phyloP scores from a whole-genome alignment of 2,797 vertebrate species.

The Myripristis murdjan region DNA sequence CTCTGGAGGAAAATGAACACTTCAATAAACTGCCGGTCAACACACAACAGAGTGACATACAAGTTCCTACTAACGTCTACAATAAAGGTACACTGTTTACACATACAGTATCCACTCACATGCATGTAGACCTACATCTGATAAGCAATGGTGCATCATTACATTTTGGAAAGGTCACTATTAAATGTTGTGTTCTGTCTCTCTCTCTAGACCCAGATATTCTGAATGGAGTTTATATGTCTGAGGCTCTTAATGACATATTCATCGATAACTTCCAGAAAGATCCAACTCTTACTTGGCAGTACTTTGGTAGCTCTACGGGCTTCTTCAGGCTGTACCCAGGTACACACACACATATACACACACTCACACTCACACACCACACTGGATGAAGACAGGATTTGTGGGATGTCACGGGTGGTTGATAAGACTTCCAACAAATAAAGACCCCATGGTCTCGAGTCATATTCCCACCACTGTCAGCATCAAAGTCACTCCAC shows the following conservation, averaged over 20 bases:
- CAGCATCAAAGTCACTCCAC: no score
- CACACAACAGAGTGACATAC: constrained; percentile 91
- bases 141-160: no score
- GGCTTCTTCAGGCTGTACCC: constrained; percentile 98
- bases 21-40: constrained; percentile 93
- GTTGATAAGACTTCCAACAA: no score
- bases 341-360: constrained; percentile 78
- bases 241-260: constrained; percentile 93
- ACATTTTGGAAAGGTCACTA: no score
- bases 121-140: rapidly evolving
- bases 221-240: constrained; percentile 96
- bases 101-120: not conserved
- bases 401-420: no score
- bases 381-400: not conserved
- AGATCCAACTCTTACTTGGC: constrained; percentile 96
- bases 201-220: constrained; percentile 90
- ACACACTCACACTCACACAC: constrained; percentile 5
- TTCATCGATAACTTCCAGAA: constrained; percentile 95
- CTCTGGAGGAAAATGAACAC: constrained; percentile 93
- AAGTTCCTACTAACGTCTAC: constrained; percentile 97
- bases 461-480: no score
- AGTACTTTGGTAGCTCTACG: constrained; percentile 95
- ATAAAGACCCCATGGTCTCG: no score
- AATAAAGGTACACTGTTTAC: constrained; percentile 93
- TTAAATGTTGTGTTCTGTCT: not conserved